These are phyloP conservation scores for Calvadosia cruxmelitensis DNA, from an alignment of 30 jellyfish, hydroid and myxozoan genomes.

Conservation along the genomic window DNA sequence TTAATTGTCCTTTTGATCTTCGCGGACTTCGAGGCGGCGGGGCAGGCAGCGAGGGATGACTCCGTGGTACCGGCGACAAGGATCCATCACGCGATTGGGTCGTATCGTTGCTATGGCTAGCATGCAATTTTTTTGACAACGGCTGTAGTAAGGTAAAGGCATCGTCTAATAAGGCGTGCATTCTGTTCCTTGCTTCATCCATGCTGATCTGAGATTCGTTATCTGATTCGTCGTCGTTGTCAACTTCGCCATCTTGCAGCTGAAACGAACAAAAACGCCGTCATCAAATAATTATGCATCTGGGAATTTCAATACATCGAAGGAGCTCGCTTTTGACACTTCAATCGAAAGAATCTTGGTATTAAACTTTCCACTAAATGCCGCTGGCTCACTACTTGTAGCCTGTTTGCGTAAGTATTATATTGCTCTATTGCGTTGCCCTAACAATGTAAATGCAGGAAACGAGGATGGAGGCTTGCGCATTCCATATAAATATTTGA, in stretches of 20 bases:
- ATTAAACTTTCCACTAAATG: too few species aligned
- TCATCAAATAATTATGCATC: too few species aligned
- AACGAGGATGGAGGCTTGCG: too few species aligned
- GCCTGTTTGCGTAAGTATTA: too few species aligned
- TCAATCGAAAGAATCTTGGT: too few species aligned
- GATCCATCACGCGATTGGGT: conserved; percentile 10
- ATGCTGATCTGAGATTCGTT: conserved; percentile 44
- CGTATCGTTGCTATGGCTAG: conserved; percentile 26
- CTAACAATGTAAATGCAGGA: too few species aligned
- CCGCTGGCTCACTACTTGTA: too few species aligned
- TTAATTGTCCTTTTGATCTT: neutral
- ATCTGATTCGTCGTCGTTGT: conserved; percentile 12
- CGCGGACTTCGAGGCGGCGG: neutral
- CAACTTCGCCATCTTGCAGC: neutral
- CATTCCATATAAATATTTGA: too few species aligned
- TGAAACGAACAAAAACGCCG: too few species aligned
- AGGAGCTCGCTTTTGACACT: too few species aligned
- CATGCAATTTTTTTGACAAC: conserved; percentile 21
- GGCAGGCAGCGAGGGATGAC: neutral
- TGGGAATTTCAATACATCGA: too few species aligned
- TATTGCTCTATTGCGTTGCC: too few species aligned
- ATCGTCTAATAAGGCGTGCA: conserved; percentile 75
- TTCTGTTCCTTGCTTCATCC: conserved; percentile 70
- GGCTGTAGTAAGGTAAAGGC: conserved; percentile 70
- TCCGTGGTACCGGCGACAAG: neutral